Conservation (phyloP, 2,888 invertebrate genomes). For the Spodoptera littoralis region DNA sequence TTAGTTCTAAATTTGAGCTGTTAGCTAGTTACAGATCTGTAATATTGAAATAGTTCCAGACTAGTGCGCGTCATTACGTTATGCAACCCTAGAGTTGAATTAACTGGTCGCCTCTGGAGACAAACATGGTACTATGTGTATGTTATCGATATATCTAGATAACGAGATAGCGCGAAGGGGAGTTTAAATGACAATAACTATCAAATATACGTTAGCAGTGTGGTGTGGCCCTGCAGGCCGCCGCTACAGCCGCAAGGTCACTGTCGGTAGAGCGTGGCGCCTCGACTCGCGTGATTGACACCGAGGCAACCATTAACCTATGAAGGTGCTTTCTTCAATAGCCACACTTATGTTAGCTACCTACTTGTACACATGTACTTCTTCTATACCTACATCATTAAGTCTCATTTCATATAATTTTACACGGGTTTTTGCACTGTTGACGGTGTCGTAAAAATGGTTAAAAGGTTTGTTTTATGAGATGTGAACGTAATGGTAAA, state of each 20-base stretch:
- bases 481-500: not conserved
- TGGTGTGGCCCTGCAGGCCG: conserved; percentile 48
- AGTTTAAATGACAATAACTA: conserved; percentile 47
- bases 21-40: conserved; percentile 22
- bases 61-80: conserved; percentile 6
- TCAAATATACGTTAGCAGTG: conserved; percentile 59
- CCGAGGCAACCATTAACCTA: conserved; percentile 60
- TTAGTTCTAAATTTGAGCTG: conserved; percentile 18
- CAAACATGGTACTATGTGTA: conserved; percentile 17
- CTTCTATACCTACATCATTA: conserved; percentile 30
- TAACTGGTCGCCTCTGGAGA: conserved; percentile 15
- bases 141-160: conserved; percentile 51
- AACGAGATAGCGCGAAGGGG: conserved; percentile 26
- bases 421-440: no score
- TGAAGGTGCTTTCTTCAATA: conserved; percentile 60
- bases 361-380: conserved; percentile 8
- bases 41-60: conserved; percentile 21
- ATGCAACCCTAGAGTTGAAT: conserved; percentile 10
- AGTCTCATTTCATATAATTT: conserved; percentile 17
- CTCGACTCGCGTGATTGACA: conserved; percentile 69
- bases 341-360: conserved; percentile 49
- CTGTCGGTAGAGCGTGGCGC: conserved; percentile 60
- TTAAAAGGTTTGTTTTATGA: no score
- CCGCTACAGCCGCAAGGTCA: conserved; percentile 71
- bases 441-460: no score